A percentile compares a stretch with the other conserved stretches of the same genome.
Evolutionary conservation across 2,888 invertebrate species (phyloP).

Genomic region (Xestia c-nigrum): DNA sequence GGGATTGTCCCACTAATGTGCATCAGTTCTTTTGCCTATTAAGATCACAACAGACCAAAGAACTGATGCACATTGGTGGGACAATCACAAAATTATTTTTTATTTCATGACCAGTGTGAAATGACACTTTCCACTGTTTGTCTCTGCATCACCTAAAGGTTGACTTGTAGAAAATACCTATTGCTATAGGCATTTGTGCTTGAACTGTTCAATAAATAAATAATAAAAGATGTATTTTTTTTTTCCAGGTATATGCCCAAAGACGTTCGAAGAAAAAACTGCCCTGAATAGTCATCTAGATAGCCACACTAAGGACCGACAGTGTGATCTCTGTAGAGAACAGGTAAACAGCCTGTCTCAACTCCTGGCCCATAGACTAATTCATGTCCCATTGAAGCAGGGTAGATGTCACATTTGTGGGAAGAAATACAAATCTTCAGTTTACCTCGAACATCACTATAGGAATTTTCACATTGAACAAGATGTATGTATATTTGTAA

Average conservation of each 20-base stretch:
- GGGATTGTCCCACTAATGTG: too few species aligned
- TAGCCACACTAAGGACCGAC: constrained; percentile 69
- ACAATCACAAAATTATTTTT: too few species aligned
- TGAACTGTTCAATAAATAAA: too few species aligned
- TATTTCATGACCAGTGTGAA: too few species aligned
- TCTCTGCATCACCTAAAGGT: too few species aligned
- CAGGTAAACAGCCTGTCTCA: constrained; percentile 70
- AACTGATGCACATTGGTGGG: too few species aligned
- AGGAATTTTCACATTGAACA: constrained; percentile 72
- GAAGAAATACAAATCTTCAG: constrained; percentile 59
- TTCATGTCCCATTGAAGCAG: constrained; percentile 71
- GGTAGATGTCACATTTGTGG: constrained; percentile 76
- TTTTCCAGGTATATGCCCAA: constrained; percentile 75
- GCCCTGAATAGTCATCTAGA: constrained; percentile 73
- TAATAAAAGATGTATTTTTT: background rate
- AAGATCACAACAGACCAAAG: too few species aligned
- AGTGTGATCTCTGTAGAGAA: constrained; percentile 74
- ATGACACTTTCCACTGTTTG: too few species aligned
- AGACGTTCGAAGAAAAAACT: constrained; percentile 62
- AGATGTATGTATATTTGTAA: constrained; percentile 69
- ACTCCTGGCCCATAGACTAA: constrained; percentile 76
- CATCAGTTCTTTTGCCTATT: too few species aligned
- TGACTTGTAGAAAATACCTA: too few species aligned
- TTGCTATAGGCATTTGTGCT: too few species aligned
- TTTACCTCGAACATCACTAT: constrained; percentile 77